These are phyloP conservation scores for Campoletis raptor DNA, from an alignment of 2,888 invertebrate genomes.

Conservation along the genomic window DNA sequence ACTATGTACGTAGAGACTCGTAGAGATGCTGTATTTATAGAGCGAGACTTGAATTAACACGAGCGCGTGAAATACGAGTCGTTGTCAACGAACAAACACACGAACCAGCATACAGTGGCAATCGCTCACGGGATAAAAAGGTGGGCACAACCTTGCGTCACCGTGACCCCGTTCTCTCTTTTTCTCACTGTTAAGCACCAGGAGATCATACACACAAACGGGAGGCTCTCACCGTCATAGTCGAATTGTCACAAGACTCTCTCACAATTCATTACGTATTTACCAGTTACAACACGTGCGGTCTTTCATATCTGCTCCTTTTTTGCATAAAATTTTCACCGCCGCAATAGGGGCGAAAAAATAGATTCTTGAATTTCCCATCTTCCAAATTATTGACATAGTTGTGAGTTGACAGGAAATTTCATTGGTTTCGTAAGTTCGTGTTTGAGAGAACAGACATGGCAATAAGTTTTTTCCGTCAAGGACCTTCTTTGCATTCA, in stretches of 20 bases:
- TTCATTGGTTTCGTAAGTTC: not conserved
- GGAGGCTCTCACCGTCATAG: slow-evolving; percentile 49
- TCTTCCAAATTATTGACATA: too few species aligned
- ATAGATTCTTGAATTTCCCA: not conserved
- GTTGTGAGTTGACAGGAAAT: not conserved
- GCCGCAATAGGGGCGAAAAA: not conserved
- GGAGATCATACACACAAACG: slow-evolving; percentile 23
- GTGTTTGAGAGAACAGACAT: not conserved
- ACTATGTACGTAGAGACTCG: slow-evolving; percentile 17
- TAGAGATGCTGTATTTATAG: slow-evolving; percentile 73
- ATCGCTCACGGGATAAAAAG: slow-evolving; percentile 54
- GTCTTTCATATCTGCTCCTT: not conserved
- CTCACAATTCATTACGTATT: slow-evolving; percentile 11
- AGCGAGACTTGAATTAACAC: slow-evolving; percentile 77
- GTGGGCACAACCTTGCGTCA: slow-evolving; percentile 71
- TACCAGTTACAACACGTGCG: not conserved
- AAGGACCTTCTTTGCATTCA: not conserved
- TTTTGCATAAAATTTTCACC: not conserved
- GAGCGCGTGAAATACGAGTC: slow-evolving; percentile 74
- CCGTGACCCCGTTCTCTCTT: slow-evolving; percentile 71
- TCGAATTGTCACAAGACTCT: slow-evolving; percentile 58
- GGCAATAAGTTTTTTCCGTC: not conserved
- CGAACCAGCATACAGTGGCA: slow-evolving; percentile 6
- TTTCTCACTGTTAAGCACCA: slow-evolving; percentile 59
- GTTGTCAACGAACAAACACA: slow-evolving; percentile 51